A percentile compares a stretch with the other conserved stretches of the same genome.
phyloP scores from a whole-genome alignment of 2,113 vertebrate genomes.

The mouse (Mus musculus) region GRCm39 chr3:70776501-70777000 shows the following conservation, averaged over 20 bases:
- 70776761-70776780: not conserved
- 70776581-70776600: not conserved
- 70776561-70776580: constrained; percentile 38
- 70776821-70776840: not conserved
- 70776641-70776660: not conserved
- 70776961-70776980: too few relatives aligned
- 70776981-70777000: not conserved
- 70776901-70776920: not conserved
- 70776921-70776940: not conserved
- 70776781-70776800: not conserved
- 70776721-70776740: not conserved
- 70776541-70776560: constrained; percentile 26
- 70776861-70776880: too few relatives aligned
- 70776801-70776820: not conserved
- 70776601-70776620: not conserved
- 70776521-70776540: not conserved
- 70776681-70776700: not conserved
- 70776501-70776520: constrained; percentile 36
- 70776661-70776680: not conserved
- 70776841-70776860: not conserved
- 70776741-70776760: too few relatives aligned
- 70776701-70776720: not conserved
- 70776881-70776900: not conserved
- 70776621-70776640: constrained; percentile 48
- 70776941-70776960: not conserved